Percentiles rank a stretch among this genome's conserved stretches.
These are phyloP conservation scores for Xenopus borealis DNA, from an alignment of 2,113 vertebrate genomes.

Conservation along the genomic window DNA sequence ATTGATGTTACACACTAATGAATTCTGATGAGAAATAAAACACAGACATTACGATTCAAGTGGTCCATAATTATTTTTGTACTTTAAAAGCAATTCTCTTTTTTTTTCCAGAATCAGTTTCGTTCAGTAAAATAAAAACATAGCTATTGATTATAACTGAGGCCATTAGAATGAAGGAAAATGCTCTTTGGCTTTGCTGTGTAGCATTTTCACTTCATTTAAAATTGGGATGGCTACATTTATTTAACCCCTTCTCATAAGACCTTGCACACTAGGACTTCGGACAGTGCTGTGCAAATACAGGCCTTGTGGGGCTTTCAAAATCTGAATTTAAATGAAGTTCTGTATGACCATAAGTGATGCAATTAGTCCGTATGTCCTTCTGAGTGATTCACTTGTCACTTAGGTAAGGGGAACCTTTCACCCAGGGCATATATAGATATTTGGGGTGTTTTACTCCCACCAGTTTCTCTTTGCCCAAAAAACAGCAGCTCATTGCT, in stretches of 20 bases:
- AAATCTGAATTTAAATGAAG: too few relatives aligned
- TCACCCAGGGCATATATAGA: too few relatives aligned
- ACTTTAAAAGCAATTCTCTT: slow-evolving; percentile 87
- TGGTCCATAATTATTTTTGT: slow-evolving; percentile 90
- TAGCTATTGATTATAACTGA: slow-evolving; percentile 76
- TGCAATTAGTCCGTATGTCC: too few relatives aligned
- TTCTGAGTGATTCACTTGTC: too few relatives aligned
- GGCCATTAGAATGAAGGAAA: slow-evolving; percentile 67
- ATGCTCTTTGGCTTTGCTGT: slow-evolving; percentile 45
- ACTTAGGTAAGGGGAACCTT: too few relatives aligned
- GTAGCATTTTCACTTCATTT: slow-evolving; percentile 53
- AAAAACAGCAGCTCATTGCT: too few relatives aligned
- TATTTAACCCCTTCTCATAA: background rate
- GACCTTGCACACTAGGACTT: too few relatives aligned
- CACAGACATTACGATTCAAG: slow-evolving; percentile 88
- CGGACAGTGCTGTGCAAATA: too few relatives aligned
- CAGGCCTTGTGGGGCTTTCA: too few relatives aligned
- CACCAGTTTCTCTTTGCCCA: too few relatives aligned
- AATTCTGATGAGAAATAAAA: slow-evolving; percentile 92
- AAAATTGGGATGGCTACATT: slow-evolving; percentile 25
- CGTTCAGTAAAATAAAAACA: slow-evolving; percentile 78
- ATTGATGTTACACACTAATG: slow-evolving; percentile 91
- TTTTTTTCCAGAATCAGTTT: slow-evolving; percentile 77
- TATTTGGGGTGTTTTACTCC: too few relatives aligned
- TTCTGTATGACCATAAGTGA: too few relatives aligned